Conservation (phyloP, 2,888 invertebrate genomes). For the Phengaris arion region DNA sequence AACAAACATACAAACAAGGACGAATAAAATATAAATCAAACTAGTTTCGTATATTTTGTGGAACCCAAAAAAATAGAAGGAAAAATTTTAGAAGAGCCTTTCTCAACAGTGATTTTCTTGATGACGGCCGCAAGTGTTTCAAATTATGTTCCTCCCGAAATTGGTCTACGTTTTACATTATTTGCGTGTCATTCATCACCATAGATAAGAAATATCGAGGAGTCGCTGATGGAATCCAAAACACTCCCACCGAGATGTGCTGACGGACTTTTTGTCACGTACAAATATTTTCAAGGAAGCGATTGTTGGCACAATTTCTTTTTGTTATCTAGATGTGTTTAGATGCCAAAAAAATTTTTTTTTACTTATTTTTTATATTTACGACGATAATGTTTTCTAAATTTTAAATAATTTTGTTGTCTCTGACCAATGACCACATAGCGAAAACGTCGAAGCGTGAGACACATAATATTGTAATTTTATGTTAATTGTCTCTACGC, state of each 20-base stretch:
- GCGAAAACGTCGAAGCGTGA: neutral
- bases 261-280: slow-evolving; percentile 37
- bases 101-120: neutral
- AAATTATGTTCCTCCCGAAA: neutral
- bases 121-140: neutral
- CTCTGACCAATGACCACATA: neutral
- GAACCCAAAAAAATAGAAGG: neutral
- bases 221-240: slow-evolving; percentile 36
- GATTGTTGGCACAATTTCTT: slow-evolving; percentile 28
- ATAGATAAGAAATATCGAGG: slow-evolving; percentile 41
- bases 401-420: no score
- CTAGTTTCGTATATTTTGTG: neutral
- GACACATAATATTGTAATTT: neutral
- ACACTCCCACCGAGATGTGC: slow-evolving; percentile 36
- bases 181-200: slow-evolving; percentile 47
- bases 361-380: neutral
- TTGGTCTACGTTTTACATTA: slow-evolving; percentile 43
- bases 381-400: slow-evolving; percentile 5
- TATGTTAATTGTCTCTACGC: slow-evolving; percentile 10
- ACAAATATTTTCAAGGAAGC: slow-evolving; percentile 39
- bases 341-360: neutral
- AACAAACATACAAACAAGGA: neutral
- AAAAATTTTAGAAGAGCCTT: neutral
- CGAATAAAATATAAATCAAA: neutral
- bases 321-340: slow-evolving; percentile 19